phyloP scores from a whole-genome alignment of 2,797 vertebrate species.

The Acipenser oxyrinchus region DNA sequence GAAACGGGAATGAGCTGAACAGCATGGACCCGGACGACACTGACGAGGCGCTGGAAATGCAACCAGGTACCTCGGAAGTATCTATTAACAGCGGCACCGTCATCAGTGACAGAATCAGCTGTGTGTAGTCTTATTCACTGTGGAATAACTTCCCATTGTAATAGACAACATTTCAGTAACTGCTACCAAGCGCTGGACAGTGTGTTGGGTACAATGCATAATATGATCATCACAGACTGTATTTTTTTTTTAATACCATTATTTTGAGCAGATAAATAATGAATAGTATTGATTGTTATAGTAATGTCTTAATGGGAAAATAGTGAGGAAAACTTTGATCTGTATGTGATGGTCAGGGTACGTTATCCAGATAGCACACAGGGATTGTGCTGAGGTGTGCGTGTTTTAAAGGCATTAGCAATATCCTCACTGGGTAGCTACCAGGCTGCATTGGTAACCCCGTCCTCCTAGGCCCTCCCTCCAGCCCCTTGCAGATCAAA shows the following conservation, averaged over 20 bases:
- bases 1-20: slow-evolving; percentile 52
- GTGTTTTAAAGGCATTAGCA: background rate
- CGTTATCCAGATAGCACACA: background rate
- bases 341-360: no score
- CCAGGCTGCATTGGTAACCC: background rate
- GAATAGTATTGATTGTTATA: background rate
- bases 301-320: no score
- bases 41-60: slow-evolving; percentile 68
- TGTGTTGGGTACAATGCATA: background rate
- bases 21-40: slow-evolving; percentile 60
- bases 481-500: no score
- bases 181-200: background rate
- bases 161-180: background rate
- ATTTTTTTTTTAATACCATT: background rate
- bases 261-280: background rate
- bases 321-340: no score
- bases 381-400: background rate
- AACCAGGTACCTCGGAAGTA: slow-evolving; percentile 58
- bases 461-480: background rate
- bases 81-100: slow-evolving; percentile 72
- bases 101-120: slow-evolving; percentile 77
- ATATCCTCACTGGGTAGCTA: background rate
- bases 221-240: background rate
- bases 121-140: slow-evolving; percentile 60
- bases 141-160: background rate